A percentile compares a stretch with the other conserved stretches of the same genome.
Evolutionary conservation across 2,113 vertebrate species (phyloP).

Genomic region (Gavia stellata): DNA sequence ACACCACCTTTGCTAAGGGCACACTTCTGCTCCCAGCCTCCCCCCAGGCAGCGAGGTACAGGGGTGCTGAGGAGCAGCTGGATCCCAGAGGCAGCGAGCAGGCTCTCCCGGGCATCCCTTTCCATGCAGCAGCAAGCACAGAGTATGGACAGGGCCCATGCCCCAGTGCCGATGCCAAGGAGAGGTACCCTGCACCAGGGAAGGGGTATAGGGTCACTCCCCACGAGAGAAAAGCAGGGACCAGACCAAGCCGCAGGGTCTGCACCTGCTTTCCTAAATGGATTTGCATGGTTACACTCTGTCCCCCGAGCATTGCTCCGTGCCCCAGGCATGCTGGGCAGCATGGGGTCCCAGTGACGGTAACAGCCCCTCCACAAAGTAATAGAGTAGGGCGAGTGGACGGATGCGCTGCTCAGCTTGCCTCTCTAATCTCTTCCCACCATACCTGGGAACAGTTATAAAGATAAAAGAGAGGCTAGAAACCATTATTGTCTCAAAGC

Average conservation of each 20-base stretch:
- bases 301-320: not conserved
- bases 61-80: accelerated
- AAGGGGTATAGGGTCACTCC: accelerated
- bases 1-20: not conserved
- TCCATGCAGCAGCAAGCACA: accelerated
- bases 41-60: too few species aligned
- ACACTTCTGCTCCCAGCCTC: not conserved
- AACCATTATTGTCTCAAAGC: conserved; percentile 21
- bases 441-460: not conserved
- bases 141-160: not conserved
- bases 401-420: not conserved
- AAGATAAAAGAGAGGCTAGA: conserved; percentile 34
- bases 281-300: not conserved
- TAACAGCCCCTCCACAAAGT: not conserved
- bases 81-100: not conserved
- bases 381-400: not conserved
- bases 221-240: not conserved
- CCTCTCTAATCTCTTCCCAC: conserved; percentile 27
- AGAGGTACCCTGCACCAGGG: not conserved
- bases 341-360: accelerated
- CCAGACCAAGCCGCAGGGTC: accelerated
- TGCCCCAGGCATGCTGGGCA: not conserved
- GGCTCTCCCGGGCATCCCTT: not conserved
- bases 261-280: not conserved
- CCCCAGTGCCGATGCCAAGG: not conserved